Evolutionary conservation across 2,888 invertebrate genomes (phyloP).

Genomic region (Heliconius erato): DNA sequence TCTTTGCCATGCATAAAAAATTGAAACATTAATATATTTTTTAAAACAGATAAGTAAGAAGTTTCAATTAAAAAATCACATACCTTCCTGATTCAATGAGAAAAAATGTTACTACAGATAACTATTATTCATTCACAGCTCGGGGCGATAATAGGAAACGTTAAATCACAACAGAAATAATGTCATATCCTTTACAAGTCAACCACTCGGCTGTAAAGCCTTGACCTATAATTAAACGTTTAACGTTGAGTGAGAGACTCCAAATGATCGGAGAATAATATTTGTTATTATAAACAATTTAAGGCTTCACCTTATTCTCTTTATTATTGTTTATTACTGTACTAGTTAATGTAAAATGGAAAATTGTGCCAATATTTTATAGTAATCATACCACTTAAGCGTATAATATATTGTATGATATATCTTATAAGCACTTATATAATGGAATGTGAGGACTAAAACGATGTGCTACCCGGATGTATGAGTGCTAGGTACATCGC

Average conservation of each 20-base stretch:
- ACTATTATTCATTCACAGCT: conserved; percentile 10
- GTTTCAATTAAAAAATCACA: not conserved
- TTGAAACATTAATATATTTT: too few species aligned
- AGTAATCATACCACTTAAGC: conserved; percentile 56
- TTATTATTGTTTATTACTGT: conserved; percentile 10
- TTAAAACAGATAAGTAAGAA: too few species aligned
- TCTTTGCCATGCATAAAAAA: not conserved
- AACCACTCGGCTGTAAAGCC: conserved; percentile 53
- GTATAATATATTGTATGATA: conserved; percentile 55
- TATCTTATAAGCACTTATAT: conserved; percentile 52
- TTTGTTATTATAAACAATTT: conserved; percentile 52
- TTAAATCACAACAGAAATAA: conserved; percentile 39
- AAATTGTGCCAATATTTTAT: conserved; percentile 41
- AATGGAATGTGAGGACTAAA: conserved; percentile 63
- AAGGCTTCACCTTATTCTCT: conserved; percentile 41
- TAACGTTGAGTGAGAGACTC: conserved; percentile 47
- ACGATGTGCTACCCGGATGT: conserved; percentile 66
- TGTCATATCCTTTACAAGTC: conserved; percentile 52
- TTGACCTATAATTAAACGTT: conserved; percentile 65
- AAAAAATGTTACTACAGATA: conserved; percentile 19
- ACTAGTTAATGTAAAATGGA: conserved; percentile 23
- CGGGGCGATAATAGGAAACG: conserved; percentile 30
- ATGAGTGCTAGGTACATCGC: conserved; percentile 51
- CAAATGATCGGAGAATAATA: conserved; percentile 45
- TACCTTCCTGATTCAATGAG: conserved; percentile 28